Percentiles rank a stretch among this genome's conserved stretches.
Evolutionary conservation across 2,113 vertebrate genomes (phyloP).

Genomic region (Dendropsophus ebraccatus): DNA sequence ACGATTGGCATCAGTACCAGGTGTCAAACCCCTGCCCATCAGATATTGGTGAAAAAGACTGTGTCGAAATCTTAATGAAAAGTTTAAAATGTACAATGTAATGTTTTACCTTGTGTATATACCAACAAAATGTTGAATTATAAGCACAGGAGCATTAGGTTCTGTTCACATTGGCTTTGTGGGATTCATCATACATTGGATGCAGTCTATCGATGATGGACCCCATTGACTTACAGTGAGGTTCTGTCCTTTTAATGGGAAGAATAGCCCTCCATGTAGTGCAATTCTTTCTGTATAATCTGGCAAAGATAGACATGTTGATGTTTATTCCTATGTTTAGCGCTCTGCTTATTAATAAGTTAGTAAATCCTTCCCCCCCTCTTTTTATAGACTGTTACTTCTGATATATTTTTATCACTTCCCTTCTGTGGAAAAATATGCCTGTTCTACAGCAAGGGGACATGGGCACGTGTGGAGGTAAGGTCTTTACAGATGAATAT

Average conservation of each 20-base stretch:
- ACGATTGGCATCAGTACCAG: no score
- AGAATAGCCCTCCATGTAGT: not conserved
- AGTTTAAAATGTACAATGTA: not conserved
- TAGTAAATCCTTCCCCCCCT: not conserved
- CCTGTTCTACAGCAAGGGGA: conserved; percentile 83
- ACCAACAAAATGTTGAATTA: not conserved
- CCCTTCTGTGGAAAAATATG: conserved; percentile 92
- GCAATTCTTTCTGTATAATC: not conserved
- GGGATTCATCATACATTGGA: no score
- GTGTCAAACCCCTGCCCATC: no score
- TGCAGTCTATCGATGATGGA: no score
- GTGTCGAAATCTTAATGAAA: not conserved
- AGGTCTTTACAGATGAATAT: conserved; percentile 55
- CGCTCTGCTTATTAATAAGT: not conserved
- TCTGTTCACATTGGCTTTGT: no score
- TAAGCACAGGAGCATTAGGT: not conserved
- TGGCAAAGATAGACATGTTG: no score
- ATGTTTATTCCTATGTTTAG: not conserved
- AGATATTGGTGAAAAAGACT: no score
- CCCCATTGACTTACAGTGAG: no score
- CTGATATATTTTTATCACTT: conserved; percentile 79
- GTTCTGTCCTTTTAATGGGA: no score
- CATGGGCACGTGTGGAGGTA: conserved; percentile 92
- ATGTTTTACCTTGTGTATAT: not conserved
- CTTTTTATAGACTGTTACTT: conserved; percentile 73